Evolutionary conservation across 2,888 invertebrate species (phyloP).

Genomic region (Gnatocerus cornutus): DNA sequence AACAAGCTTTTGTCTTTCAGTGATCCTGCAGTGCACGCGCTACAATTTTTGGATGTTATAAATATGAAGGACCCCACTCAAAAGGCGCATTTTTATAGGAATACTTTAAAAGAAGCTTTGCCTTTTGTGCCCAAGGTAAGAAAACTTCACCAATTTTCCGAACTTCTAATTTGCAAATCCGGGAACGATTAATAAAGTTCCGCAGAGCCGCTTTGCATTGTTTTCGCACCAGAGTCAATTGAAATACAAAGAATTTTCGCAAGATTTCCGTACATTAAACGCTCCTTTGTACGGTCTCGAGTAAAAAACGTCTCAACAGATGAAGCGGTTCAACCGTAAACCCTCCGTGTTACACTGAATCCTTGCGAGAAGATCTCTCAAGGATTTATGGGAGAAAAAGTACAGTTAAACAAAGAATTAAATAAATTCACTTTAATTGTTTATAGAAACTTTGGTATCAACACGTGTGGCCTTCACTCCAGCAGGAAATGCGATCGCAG

Average conservation of each 20-base stretch:
- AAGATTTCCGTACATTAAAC: constrained; percentile 22
- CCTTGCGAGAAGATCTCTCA: constrained; percentile 36
- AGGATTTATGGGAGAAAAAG: constrained; percentile 35
- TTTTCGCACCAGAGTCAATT: not conserved
- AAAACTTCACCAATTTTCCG: no score
- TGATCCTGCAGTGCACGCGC: constrained; percentile 91
- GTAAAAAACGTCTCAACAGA: constrained; percentile 43
- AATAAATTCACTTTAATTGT: not conserved
- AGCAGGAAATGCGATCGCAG: constrained; percentile 87
- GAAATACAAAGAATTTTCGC: constrained; percentile 16
- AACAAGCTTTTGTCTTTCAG: constrained; percentile 69
- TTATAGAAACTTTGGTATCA: constrained; percentile 94
- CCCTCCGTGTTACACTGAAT: constrained; percentile 45
- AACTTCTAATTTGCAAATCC: no score
- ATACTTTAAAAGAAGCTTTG: constrained; percentile 88
- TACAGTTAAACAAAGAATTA: constrained; percentile 22
- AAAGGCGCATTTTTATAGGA: constrained; percentile 92
- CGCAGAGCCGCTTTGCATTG: constrained; percentile 8
- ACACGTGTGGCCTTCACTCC: constrained; percentile 92
- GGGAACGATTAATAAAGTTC: constrained; percentile 26
- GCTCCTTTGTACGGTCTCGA: constrained; percentile 37
- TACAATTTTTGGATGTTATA: constrained; percentile 94
- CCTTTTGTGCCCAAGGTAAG: constrained; percentile 91
- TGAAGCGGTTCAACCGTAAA: constrained; percentile 51
- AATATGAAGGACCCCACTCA: constrained; percentile 92